These are phyloP conservation scores for Eupleurogrammus muticus DNA, from an alignment of 2,797 vertebrate species.

Conservation along the genomic window DNA sequence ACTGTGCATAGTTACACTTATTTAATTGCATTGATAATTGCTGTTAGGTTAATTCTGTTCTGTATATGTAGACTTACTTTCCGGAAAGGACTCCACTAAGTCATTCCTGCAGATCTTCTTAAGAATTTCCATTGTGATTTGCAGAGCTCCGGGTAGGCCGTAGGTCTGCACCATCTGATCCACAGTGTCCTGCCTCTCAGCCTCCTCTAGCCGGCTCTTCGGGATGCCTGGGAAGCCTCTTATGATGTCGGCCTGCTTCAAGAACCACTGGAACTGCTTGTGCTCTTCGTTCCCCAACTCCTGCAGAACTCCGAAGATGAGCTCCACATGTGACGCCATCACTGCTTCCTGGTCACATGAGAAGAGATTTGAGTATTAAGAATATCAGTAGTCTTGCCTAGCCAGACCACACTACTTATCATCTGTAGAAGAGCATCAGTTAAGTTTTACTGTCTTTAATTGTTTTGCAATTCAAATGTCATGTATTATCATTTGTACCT, in stretches of 20 bases:
- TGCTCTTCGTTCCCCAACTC: constrained; percentile 18
- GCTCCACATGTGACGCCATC: constrained; percentile 21
- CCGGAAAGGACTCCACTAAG: constrained; percentile 6
- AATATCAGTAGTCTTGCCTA: too few species aligned
- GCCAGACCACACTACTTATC: neutral
- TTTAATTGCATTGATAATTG: too few species aligned
- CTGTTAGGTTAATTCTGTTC: too few species aligned
- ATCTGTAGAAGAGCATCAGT: too few species aligned
- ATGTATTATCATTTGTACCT: too few species aligned
- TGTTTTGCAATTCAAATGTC: too few species aligned
- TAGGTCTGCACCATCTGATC: constrained; percentile 20
- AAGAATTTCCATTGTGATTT: constrained; percentile 21
- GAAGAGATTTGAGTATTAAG: neutral
- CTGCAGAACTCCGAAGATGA: constrained; percentile 23
- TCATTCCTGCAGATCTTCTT: constrained; percentile 30
- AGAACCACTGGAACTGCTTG: constrained; percentile 21
- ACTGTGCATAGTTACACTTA: too few species aligned
- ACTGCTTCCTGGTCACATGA: neutral
- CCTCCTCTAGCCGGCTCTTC: constrained; percentile 10
- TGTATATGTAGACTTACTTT: neutral
- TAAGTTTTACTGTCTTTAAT: too few species aligned
- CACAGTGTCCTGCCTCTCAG: constrained; percentile 12
- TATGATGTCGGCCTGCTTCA: constrained; percentile 6
- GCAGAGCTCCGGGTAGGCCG: constrained; percentile 6
- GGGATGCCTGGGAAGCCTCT: constrained; percentile 9